Conservation (phyloP, 2,888 invertebrate species). For the Tethea ocularis region DNA sequence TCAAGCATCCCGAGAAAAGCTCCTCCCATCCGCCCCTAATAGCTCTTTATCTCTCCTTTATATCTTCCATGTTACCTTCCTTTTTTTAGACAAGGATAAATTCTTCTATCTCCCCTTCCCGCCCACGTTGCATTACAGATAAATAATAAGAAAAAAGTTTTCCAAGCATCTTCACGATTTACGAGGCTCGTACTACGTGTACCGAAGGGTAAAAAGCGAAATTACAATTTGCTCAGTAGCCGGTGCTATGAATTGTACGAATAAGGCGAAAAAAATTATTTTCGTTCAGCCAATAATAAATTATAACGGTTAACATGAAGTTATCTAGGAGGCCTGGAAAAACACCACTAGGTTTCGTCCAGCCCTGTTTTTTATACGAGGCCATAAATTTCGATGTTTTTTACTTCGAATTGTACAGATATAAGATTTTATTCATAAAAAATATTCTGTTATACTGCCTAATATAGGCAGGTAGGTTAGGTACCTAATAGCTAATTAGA, state of each 20-base stretch:
- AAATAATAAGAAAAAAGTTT: background rate
- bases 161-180: slow-evolving; percentile 1
- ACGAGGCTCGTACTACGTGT: slow-evolving; percentile 1
- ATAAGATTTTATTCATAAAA: no score
- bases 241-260: slow-evolving; percentile 35
- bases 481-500: no score
- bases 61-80: background rate
- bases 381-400: background rate
- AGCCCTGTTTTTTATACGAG: background rate
- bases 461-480: no score
- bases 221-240: slow-evolving; percentile 12
- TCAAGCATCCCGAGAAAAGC: no score
- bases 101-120: background rate
- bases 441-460: no score
- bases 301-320: slow-evolving; percentile 20
- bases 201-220: slow-evolving; percentile 13
- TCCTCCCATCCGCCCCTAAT: no score
- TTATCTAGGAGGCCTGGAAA: slow-evolving; percentile 3
- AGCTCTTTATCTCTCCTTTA: background rate
- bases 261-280: slow-evolving; percentile 32
- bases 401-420: background rate
- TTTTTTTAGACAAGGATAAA: background rate
- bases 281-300: slow-evolving; percentile 34
- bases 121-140: slow-evolving; percentile 1
- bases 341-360: background rate